Base-by-base conservation (phyloP, 2,113 vertebrate species). In the Carlito syrichta region DNA sequence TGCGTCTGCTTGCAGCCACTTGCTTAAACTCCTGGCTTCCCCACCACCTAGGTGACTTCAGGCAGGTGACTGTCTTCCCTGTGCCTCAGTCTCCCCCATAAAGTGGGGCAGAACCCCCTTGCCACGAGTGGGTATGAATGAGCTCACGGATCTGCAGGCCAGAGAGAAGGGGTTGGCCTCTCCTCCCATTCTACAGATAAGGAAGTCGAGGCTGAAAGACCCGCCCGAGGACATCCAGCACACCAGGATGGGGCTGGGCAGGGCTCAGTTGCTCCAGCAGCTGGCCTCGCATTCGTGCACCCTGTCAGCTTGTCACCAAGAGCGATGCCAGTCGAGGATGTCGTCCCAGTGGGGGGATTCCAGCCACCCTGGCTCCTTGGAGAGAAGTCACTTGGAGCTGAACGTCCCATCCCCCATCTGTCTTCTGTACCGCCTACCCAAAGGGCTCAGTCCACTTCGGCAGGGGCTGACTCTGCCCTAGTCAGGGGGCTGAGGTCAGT, bases 91-190 rank as follows among this genome's bases (percentile, higher is more conserved):
- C 38, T 86, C 74, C n/a, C 13, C 56, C 77, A 1, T 6, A 35
- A 45, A 81, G 14, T 0, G 8, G 52, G 35, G 58, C 45, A 60
- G 17, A 79, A 20, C 10, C 48, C 43, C 40, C 11, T 69, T 27
- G 14, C 19, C 45, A 6, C 27, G 5, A 45, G 0, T 23, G 43
- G 32, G 63, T 1, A n/a, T 0, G 23, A 20, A 27, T 2, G 23
- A 25, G 52, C 8, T 35, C 62, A 23, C 0, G 0, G 43, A 40
- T 50, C 50, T 43, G 11, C 8, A 68, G 45, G 11, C 45, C 4
- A 1, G 23, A 40, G 7, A 52, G 2, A 6, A 10, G 0, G 89
- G 77, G 3, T 6, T 3, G 11, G 50, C 19, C 35, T 16, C 38
- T 25, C n/a, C 27, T 6, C 20, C 6, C 23, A 25, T 8, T n/a